These are phyloP conservation scores for Brachionus manjavacas DNA, from an alignment of 1,140 invertebrate genomes.

Conservation along the genomic window DNA sequence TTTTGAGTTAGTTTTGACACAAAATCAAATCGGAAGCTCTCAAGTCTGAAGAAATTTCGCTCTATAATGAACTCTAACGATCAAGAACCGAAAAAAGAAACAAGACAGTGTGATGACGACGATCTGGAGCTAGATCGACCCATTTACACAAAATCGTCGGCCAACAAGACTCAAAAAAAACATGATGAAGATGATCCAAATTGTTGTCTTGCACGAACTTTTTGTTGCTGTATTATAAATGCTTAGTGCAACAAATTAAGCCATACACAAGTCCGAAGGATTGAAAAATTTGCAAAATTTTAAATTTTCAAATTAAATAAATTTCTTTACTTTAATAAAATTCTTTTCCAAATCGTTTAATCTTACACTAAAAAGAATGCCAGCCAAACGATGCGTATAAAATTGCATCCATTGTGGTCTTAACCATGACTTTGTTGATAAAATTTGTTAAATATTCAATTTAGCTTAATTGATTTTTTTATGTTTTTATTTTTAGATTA, in stretches of 20 bases:
- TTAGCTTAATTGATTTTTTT: background rate
- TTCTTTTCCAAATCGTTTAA: background rate
- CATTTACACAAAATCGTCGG: background rate
- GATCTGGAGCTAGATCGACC: background rate
- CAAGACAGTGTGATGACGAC: background rate
- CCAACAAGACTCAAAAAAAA: background rate
- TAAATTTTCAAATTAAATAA: background rate
- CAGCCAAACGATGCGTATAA: constrained; percentile 15
- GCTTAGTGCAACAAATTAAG: background rate
- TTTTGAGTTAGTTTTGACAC: background rate
- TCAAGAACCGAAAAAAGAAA: background rate
- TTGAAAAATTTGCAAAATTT: background rate
- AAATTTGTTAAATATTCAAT: background rate
- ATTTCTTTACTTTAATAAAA: background rate
- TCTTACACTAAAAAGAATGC: background rate
- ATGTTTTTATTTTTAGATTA: background rate
- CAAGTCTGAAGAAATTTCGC: background rate
- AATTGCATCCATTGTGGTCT: background rate
- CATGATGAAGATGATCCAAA: background rate
- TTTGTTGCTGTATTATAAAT: constrained; percentile 33
- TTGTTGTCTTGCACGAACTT: constrained; percentile 37
- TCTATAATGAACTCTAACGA: background rate
- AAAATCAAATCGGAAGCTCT: background rate
- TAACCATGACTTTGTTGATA: background rate
- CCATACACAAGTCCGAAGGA: background rate